phyloP scores from a whole-genome alignment of 2,888 invertebrate genomes.

The Erannis defoliaria region DNA sequence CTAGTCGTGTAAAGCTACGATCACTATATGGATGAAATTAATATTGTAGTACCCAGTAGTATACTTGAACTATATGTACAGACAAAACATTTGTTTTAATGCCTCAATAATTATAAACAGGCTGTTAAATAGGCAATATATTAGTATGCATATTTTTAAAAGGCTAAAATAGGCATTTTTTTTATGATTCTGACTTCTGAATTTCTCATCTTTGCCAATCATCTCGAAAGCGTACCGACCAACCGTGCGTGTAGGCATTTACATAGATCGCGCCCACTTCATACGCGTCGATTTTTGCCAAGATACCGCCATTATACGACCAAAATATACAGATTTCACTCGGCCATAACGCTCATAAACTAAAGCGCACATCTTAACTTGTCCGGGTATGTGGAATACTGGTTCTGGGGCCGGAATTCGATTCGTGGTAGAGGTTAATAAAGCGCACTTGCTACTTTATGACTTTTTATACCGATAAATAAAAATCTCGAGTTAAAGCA shows the following conservation, averaged over 20 bases:
- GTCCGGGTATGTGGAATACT: constrained; percentile 43
- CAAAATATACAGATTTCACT: constrained; percentile 21
- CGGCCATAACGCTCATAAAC: constrained; percentile 7
- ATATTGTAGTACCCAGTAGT: too few species aligned
- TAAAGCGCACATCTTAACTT: constrained; percentile 20
- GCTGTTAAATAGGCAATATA: too few species aligned
- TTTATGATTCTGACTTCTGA: constrained; percentile 57
- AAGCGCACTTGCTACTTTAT: constrained; percentile 83
- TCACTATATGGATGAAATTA: too few species aligned
- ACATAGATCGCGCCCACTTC: constrained; percentile 79
- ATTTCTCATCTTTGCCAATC: constrained; percentile 66
- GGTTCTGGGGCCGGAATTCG: constrained; percentile 66
- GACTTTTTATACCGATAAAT: constrained; percentile 82
- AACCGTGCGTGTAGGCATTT: constrained; percentile 78
- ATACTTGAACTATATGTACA: too few species aligned
- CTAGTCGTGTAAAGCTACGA: too few species aligned
- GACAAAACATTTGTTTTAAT: too few species aligned
- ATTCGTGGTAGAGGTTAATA: constrained; percentile 71
- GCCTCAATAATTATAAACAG: too few species aligned
- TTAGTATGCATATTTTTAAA: too few species aligned
- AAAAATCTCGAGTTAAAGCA: constrained; percentile 76
- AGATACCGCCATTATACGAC: constrained; percentile 72
- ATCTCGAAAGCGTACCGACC: constrained; percentile 76
- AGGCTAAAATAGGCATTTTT: not conserved
- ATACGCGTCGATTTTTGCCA: constrained; percentile 72